Evolutionary conservation across 2,113 vertebrate species (phyloP).

Genomic region (Cynopterus brachyotis): DNA sequence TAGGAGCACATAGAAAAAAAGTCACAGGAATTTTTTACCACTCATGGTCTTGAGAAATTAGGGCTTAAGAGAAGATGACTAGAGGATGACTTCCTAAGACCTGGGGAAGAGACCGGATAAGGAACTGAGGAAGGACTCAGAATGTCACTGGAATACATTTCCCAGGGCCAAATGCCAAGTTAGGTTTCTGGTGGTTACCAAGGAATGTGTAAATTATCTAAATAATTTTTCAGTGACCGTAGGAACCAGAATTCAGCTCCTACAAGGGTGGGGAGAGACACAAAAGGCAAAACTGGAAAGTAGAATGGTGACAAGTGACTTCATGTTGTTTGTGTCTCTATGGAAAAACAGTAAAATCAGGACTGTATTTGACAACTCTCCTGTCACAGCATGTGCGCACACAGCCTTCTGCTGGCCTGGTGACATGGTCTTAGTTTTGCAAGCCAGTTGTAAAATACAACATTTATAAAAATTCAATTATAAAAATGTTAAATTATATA

Average conservation of each 20-base stretch:
- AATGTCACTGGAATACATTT: neutral
- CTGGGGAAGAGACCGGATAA: neutral
- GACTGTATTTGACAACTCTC: neutral
- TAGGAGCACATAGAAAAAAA: neutral
- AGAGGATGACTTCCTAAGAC: neutral
- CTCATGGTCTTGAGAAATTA: neutral
- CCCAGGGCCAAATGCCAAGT: neutral
- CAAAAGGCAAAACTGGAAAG: neutral
- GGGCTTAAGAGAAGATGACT: neutral
- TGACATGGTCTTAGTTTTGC: neutral
- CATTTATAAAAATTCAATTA: neutral
- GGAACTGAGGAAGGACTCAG: neutral
- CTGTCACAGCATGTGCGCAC: too few species aligned
- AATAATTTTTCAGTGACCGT: neutral
- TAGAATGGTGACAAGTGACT: neutral
- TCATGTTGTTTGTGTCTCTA: neutral
- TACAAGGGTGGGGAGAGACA: neutral
- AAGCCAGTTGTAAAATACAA: neutral
- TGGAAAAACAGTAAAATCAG: neutral
- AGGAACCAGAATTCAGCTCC: conserved; percentile 10
- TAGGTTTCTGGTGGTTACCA: neutral
- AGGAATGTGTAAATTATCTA: neutral
- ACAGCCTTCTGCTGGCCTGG: neutral
- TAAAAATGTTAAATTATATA: too few species aligned
- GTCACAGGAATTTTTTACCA: neutral